Evolutionary conservation across 2,797 vertebrate species (phyloP).

Genomic region (Darevskia nairensis): DNA sequence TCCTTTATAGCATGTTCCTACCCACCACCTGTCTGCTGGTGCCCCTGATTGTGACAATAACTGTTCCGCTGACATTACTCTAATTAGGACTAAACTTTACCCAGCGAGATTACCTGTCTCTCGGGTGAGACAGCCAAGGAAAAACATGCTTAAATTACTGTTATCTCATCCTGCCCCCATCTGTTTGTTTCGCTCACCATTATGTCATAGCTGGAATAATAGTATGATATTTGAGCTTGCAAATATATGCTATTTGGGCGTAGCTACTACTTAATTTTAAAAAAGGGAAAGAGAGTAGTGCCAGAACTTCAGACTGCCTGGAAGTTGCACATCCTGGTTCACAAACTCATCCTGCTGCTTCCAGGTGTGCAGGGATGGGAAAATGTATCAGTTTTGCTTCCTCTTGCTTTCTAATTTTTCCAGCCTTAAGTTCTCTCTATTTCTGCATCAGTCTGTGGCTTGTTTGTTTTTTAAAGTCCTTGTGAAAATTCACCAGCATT

Average conservation of each 20-base stretch:
- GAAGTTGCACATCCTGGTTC: background rate
- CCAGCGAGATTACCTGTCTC: constrained; percentile 48
- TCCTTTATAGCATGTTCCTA: constrained; percentile 54
- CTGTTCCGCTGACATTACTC: constrained; percentile 42
- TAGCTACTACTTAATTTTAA: background rate
- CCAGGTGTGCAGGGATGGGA: background rate
- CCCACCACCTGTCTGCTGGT: constrained; percentile 58
- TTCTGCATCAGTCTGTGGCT: too few species aligned
- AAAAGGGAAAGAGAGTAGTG: background rate
- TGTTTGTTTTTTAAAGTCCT: too few species aligned
- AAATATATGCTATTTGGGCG: background rate
- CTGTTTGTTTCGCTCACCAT: constrained; percentile 21
- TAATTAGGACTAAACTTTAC: constrained; percentile 67
- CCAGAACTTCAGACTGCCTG: background rate
- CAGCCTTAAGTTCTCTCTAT: too few species aligned
- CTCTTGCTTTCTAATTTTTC: too few species aligned
- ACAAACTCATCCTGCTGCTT: background rate
- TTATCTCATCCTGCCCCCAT: background rate
- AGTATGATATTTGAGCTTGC: background rate
- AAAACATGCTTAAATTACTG: constrained; percentile 47
- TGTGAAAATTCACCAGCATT: too few species aligned
- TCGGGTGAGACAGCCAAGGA: constrained; percentile 36
- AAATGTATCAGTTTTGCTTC: too few species aligned
- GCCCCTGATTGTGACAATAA: constrained; percentile 66
- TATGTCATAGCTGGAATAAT: constrained; percentile 19